Conservation (phyloP, 2,888 invertebrate species). For the Mylabris sibirica region DNA sequence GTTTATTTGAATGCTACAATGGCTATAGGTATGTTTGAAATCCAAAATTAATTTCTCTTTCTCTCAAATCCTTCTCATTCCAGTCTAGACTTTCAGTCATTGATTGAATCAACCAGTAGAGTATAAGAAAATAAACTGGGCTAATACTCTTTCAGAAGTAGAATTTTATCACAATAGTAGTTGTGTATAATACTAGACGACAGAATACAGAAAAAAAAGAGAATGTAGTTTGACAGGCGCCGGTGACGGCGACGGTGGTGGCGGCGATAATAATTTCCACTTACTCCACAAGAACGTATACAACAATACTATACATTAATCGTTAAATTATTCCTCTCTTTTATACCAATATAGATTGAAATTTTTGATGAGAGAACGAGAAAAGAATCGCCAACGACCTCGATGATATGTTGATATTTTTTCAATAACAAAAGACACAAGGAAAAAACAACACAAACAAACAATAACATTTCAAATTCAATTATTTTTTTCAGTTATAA, state of each 20-base stretch:
- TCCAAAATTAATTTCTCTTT: conserved; percentile 3
- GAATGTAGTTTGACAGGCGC: neutral
- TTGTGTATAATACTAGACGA: neutral
- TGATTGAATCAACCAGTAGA: neutral
- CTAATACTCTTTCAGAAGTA: neutral
- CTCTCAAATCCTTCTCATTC: neutral
- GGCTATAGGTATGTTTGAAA: neutral
- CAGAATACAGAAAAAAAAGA: neutral
- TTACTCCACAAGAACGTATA: neutral
- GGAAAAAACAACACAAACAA: neutral
- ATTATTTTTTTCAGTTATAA: neutral
- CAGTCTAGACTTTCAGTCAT: conserved; percentile 8
- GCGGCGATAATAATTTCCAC: neutral
- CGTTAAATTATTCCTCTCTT: neutral
- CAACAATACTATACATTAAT: neutral
- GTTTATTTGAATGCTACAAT: neutral
- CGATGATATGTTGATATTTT: neutral
- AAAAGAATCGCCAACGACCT: neutral
- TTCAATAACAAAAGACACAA: neutral
- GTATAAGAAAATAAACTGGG: neutral
- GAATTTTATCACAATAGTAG: neutral
- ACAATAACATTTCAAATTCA: neutral
- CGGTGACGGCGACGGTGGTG: neutral
- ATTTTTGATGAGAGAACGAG: neutral
- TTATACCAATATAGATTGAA: neutral